Evolutionary conservation across 2,797 vertebrate species (phyloP), one percentile per base, ranked within the genome.

Genomic region (Orientallactaga sibirica): DNA sequence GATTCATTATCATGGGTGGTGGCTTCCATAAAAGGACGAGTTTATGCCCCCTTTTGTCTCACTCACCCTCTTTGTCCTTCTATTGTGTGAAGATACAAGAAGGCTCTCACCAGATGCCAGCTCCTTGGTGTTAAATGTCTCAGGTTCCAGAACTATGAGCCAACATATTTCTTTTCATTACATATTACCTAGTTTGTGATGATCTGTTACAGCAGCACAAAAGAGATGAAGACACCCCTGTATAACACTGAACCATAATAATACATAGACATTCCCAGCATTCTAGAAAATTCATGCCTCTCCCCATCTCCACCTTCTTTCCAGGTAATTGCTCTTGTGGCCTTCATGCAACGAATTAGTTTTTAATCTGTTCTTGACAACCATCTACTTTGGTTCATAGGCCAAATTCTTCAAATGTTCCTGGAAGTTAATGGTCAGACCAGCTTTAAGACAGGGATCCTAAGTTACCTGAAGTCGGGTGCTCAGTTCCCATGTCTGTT

Each of bases 351-450:
- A 83, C 55, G 70, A 68, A 80, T 88, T 85, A 10, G 1, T 91
- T 82, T 73, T 73, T 37, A 37, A 22, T 64, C 80, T 94, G 18
- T 55, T 82, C 37, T 77, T 91, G 48, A 90, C 64, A 18, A 52
- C 37, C 24, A 79, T 55, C 61, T 64, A 77, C 43, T n/a, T 25
- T 77, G 41, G 41, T 10, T 74, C 85, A 88, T 12, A 80, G 86
- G 62, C 2, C 22, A 85, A 93, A 92, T 4, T 76, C 43, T 80
- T 90, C 48, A 78, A 80, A 88, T 48, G n/a, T 15, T 90, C 43
- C 37, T 84, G 3, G 8, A 92, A 74, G 76, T 66, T 66, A 68
- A 81, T 37, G 27, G 91, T 70, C 9, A 71, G 61, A n/a, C 33
- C 10, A 80, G 16, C 41, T 82, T 89, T 82, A 84, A 87, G 55